Evolutionary conservation across 2,888 invertebrate species (phyloP), one percentile per base, ranked within the genome.

Genomic region (Cheiracanthium punctorium): DNA sequence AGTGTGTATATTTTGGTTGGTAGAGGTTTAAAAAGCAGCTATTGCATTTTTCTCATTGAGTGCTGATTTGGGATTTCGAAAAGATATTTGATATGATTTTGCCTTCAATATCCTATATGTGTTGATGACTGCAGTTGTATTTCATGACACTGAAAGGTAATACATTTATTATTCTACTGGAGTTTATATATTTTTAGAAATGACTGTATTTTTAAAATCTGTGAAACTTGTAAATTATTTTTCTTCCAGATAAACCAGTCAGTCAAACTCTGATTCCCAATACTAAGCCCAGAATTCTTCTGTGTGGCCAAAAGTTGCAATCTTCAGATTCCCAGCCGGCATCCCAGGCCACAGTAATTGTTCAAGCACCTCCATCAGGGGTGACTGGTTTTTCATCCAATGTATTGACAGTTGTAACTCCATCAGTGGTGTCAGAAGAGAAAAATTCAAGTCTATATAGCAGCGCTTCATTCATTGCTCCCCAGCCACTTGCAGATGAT

Each of bases 341-440:
- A n/a, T 80, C 80, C 8, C 82, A 82, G 67, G 71, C 86, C 12
- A 80, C 86, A n/a, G 86, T 86, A 1, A 86, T 86, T 58, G 86
- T 86, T 33, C 86, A 86, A 48, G 86, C 86, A 28, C 80, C 86
- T 20, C 52, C 86, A 32, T 58, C 80, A 41, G 74, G 72, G 10
- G 43, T 76, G 5, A 20, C 79, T 58, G 84, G 74, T 43, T 74
- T 74, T 33, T 48, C 79, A 2, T 58, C 84, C 1, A 79, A 74
- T 79, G 79, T 85, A 2, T 30, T 85, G 64, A 85, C 84, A 43
- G 84, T 85, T 30, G 79, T 85, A 2, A 74, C 79, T 43, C 70
- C 75, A 17, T 58, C 82, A 14, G 10, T 41, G 1, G 30, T 32
- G 1, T 69, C 74, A 14, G 58, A 48, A 28, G 52, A 69, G 20